Evolutionary conservation across 2,113 vertebrate genomes (phyloP), one percentile per base, ranked within the genome.

Genomic region (Bubo blakistoni): DNA sequence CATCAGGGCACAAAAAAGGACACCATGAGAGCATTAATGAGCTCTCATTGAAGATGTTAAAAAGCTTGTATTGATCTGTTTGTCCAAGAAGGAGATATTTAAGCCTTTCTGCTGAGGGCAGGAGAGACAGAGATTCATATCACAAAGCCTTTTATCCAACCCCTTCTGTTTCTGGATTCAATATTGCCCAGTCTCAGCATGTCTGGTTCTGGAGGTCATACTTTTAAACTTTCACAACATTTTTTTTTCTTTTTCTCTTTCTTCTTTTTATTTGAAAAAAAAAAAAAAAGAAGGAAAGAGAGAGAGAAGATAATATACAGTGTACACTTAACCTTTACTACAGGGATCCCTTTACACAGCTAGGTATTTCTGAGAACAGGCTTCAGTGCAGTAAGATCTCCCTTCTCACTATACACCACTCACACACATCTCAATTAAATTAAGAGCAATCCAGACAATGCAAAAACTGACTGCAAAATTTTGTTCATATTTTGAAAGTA

Each of bases 71-170:
- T 99, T 98, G 99, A 99, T 99, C 99, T 98, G 99, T 99, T 99
- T 99, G 99, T 99, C 99, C 99, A 98, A 97, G 98, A 98, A 99
- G 99, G 98, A 98, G 99, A 99, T 99, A 99, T 98, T 99, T 99
- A 99, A 99, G 98, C 99, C 98, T 97, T 97, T 98, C 98, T 98
- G 98, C 98, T 98, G 98, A 99, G 98, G 98, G 98, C 98, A 97
- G 97, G 97, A 98, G 98, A 99, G 98, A 98, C 98, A 97, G 97
- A 96, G 98, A 99, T 98, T 98, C 98, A 98, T 98, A 99, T 99
- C 98, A 98, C 98, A 99, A 98, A 99, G 98, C 98, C 98, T 99
- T 99, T 99, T 98, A 99, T 99, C 98, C 96, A 97, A 95, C 97
- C 96, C 96, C 98, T 97, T 98, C 98, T 97, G 95, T 98, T 97